Evolutionary conservation across 2,888 invertebrate genomes (phyloP).

Genomic region (Conops quadrifasciatus): DNA sequence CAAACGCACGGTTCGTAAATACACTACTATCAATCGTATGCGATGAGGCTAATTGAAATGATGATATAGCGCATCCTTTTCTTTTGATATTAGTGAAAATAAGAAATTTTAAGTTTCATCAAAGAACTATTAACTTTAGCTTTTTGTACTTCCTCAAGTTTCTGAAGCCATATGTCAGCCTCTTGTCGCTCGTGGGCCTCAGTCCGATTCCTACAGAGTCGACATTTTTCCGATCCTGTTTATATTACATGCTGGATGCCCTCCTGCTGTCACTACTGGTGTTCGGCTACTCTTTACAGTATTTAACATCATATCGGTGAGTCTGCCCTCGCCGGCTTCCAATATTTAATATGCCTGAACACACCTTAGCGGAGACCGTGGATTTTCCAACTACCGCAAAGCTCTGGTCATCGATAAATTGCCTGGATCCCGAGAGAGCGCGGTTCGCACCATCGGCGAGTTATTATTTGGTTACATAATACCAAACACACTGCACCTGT

Average conservation of each 20-base stretch:
- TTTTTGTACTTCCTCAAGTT: slow-evolving; percentile 67
- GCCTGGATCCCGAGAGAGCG: slow-evolving; percentile 1
- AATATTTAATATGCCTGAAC: not conserved
- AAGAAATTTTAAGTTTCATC: slow-evolving; percentile 5
- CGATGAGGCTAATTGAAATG: slow-evolving; percentile 12
- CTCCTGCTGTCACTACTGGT: slow-evolving; percentile 74
- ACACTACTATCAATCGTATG: not conserved
- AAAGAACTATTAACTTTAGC: not conserved
- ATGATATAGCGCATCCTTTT: no score
- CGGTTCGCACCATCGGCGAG: slow-evolving; percentile 71
- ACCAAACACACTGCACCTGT: slow-evolving; percentile 76
- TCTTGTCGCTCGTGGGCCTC: slow-evolving; percentile 79
- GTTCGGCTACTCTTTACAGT: slow-evolving; percentile 79
- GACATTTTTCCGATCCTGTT: slow-evolving; percentile 69
- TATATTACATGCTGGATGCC: slow-evolving; percentile 75
- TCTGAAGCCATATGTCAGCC: slow-evolving; percentile 77
- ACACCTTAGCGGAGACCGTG: slow-evolving; percentile 56
- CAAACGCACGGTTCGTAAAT: slow-evolving; percentile 72
- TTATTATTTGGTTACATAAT: slow-evolving; percentile 76
- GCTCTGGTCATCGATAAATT: slow-evolving; percentile 29
- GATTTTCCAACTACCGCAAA: slow-evolving; percentile 53
- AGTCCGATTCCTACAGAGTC: slow-evolving; percentile 74
- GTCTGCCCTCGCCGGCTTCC: slow-evolving; percentile 28
- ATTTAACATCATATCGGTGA: slow-evolving; percentile 80
- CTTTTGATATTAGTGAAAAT: not conserved